Evolutionary conservation across 2,888 invertebrate species (phyloP), one percentile per base, ranked within the genome.

Genomic region (Eumerus sabulonum): DNA sequence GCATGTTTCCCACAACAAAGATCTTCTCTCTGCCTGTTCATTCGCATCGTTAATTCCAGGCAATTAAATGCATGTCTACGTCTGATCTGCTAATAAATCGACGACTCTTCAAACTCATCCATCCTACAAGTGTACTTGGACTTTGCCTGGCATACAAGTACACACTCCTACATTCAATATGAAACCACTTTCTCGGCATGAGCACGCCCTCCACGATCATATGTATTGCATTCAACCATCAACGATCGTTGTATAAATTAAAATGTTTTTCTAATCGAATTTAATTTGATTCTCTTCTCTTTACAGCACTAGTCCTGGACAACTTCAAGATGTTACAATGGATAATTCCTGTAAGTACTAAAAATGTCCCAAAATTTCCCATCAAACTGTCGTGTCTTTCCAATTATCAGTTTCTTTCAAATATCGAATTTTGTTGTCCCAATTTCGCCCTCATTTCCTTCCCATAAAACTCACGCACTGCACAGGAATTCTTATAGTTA

Each of bases 301-400:
- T 91, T 92, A 56, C 91, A 94, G 94, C 86, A 93, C 93, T 63
- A 93, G 92, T 86, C 93, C 94, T 14, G 91, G 93, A 82, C 92
- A 92, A 85, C 88, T 93, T 76, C 92, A 93, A 87, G 93, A 94
- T 90, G 92, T 93, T 87, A 92, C 92, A 51, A 87, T 92, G 86
- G 91, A 91, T 84, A 87, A 86, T 83, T 86, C 88, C 84, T 88
- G 89, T 89, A 84, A 87, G 88, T 86, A 68, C 11, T 27, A 27
- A 27, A 27, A 27, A 27, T 27, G 27, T 27, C 27, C 27, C n/a
- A n/a, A 27, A 27, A 27, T 27, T 4, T 27, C 27, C 27, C 27
- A 27, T 4, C 27, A 27, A 2, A 27, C 27, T 27, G 27, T 27
- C 27, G n/a, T 27, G 27, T 4, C 27, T 2, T 27, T 7, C 27